phyloP scores from a whole-genome alignment of 2,797 vertebrate genomes.

The Crenichthys baileyi region DNA sequence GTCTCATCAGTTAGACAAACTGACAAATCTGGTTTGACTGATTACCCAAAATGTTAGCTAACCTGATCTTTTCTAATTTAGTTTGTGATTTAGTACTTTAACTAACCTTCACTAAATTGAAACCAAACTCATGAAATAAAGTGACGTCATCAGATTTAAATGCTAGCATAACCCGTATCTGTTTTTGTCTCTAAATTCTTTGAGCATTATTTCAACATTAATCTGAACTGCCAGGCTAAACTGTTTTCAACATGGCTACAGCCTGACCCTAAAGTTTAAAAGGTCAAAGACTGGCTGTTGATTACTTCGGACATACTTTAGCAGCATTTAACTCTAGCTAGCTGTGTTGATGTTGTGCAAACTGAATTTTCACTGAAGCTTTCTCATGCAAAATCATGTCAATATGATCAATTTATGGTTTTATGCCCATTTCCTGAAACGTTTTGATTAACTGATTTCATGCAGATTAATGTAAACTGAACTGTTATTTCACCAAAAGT shows the following conservation, averaged over 20 bases:
- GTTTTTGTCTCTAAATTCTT: too few species aligned
- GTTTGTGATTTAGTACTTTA: neutral
- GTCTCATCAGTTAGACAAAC: too few species aligned
- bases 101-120: neutral
- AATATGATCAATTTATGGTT: neutral
- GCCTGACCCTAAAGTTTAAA: neutral
- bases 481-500: constrained; percentile 25
- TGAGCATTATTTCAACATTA: too few species aligned
- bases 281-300: neutral
- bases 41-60: neutral
- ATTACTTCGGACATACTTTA: neutral
- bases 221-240: too few species aligned
- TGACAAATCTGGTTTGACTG: neutral
- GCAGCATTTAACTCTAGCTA: neutral
- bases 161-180: neutral
- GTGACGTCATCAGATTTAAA: neutral
- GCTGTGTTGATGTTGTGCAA: neutral
- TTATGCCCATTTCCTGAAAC: constrained; percentile 53
- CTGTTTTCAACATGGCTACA: neutral
- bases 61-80: neutral
- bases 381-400: neutral
- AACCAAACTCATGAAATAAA: neutral
- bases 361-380: neutral
- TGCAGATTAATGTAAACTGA: constrained; percentile 40
- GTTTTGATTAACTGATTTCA: constrained; percentile 26